These are phyloP conservation scores for Ypsolopha sequella DNA, from an alignment of 2,888 invertebrate genomes.

Conservation along the genomic window DNA sequence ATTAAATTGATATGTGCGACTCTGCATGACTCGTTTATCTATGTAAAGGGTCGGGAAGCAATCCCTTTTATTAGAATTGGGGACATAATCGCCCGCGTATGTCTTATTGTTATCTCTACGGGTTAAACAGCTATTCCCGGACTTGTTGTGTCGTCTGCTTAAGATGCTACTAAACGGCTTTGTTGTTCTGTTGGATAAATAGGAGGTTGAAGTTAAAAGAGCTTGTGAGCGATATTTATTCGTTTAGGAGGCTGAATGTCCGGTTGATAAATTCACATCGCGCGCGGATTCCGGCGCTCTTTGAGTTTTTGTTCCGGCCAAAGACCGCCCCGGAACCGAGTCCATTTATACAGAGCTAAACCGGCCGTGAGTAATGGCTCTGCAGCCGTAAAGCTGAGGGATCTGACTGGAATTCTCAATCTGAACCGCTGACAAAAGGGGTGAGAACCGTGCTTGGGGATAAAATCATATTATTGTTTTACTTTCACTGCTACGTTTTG, in stretches of 20 bases:
- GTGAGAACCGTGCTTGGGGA: not conserved
- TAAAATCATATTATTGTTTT: not conserved
- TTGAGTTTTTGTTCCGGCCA: constrained; percentile 32
- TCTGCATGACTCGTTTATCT: constrained; percentile 55
- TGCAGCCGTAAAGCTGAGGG: constrained; percentile 15
- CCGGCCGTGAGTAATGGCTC: constrained; percentile 29
- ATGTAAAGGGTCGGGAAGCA: constrained; percentile 55
- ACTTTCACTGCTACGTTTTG: too few relatives aligned
- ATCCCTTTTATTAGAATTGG: constrained; percentile 58
- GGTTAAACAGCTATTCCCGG: constrained; percentile 31
- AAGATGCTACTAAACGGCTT: constrained; percentile 23
- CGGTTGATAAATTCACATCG: constrained; percentile 15
- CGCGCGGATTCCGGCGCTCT: constrained; percentile 15
- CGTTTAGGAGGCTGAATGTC: constrained; percentile 10
- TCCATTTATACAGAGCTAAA: constrained; percentile 36
- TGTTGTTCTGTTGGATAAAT: constrained; percentile 4
- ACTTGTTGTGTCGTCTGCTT: constrained; percentile 33
- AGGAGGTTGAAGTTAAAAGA: not conserved
- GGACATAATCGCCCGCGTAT: constrained; percentile 51
- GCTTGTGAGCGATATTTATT: constrained; percentile 1
- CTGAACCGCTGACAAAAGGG: constrained; percentile 1
- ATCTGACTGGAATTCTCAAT: constrained; percentile 16
- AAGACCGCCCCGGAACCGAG: constrained; percentile 26
- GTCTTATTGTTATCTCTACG: constrained; percentile 49
- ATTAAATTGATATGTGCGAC: constrained; percentile 64